Conservation (phyloP, 2,113 vertebrate genomes). For the Bubo bubo region DNA sequence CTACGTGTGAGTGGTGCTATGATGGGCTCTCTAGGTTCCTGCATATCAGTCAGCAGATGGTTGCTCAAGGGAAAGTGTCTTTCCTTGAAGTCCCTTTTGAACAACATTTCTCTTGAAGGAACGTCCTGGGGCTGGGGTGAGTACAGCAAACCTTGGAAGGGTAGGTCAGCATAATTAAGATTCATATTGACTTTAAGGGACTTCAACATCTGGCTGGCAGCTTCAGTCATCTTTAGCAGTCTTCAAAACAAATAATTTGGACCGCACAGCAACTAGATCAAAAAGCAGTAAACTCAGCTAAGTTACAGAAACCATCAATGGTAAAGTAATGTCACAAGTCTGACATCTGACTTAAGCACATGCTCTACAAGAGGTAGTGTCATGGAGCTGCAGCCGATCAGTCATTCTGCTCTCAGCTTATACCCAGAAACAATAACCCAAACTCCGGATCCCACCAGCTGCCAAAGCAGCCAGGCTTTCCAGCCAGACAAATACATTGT, state of each 20-base stretch:
- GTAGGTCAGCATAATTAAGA: background rate
- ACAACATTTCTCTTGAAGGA: accelerated
- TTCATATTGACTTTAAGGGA: background rate
- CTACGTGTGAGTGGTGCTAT: accelerated
- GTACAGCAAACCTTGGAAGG: background rate
- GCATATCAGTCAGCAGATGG: background rate
- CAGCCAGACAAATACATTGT: background rate
- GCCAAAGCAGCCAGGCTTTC: background rate
- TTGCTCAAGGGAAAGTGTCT: background rate
- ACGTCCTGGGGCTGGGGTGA: background rate
- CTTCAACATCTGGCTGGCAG: background rate
- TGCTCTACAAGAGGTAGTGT: background rate
- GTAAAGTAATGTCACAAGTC: background rate
- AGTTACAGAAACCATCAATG: background rate
- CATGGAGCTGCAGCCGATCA: background rate
- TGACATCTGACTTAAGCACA: background rate
- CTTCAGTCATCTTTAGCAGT: background rate
- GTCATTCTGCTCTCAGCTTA: background rate
- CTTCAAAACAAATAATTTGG: background rate
- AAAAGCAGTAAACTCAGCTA: background rate
- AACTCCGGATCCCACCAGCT: background rate
- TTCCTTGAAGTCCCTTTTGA: background rate
- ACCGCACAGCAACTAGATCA: background rate
- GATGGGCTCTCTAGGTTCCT: background rate
- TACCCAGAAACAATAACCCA: background rate